Evolutionary conservation across 2,888 invertebrate species (phyloP), one percentile per base, ranked within the genome.

Genomic region (Trachelus stipa): DNA sequence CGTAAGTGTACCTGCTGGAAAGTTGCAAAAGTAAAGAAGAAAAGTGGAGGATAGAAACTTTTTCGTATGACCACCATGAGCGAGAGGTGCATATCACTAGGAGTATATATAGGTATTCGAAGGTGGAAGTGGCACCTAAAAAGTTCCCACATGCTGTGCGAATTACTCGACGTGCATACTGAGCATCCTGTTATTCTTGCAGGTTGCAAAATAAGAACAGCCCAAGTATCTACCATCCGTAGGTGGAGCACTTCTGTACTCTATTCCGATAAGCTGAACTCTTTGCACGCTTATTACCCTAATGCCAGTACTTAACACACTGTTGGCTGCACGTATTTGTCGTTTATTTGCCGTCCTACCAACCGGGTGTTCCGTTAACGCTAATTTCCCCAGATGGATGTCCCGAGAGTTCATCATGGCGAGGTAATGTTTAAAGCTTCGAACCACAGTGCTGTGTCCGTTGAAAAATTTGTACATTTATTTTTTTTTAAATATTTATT

Each of bases 251-350:
- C 85, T 86, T 85, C 84, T 84, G 80, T 81, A 80, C 79, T 71
- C 76, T 73, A 76, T 81, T 74, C 79, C 83, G 83, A 85, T 86
- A 86, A 85, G 80, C 83, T 81, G 83, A 83, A 81, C 87, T 88
- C 88, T 90, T 89, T 90, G 88, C 89, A 90, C 89, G 88, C 89
- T 90, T 90, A 90, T 91, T 90, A 89, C 88, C 88, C 88, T 90
- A 90, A 90, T 90, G 88, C 84, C 88, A 90, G 90, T 90, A 88
- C 89, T 90, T 91, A 90, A 87, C 89, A 90, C 90, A 86, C 88
- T 85, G 87, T 90, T 89, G 86, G 87, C 83, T 84, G 84, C 84
- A 83, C 86, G 85, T 87, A 87, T 86, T 87, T 86, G 85, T 83
- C 83, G 84, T 85, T 88, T 87, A 86, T 88, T 88, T 87, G 85